phyloP scores from a whole-genome alignment of 2,113 vertebrate species.

The Antennarius striatus region DNA sequence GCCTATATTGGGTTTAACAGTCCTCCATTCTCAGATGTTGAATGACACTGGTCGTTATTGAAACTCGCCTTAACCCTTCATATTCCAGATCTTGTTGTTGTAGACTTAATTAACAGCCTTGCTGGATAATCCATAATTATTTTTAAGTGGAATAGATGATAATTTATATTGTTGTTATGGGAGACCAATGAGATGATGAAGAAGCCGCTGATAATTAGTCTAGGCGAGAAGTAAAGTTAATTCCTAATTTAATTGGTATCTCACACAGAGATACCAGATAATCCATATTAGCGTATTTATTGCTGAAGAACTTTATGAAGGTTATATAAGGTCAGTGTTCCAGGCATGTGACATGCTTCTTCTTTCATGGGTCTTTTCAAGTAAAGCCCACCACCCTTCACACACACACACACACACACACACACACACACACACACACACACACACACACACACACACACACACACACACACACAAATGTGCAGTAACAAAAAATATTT shows the following conservation, averaged over 20 bases:
- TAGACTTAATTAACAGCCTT: slow-evolving; percentile 61
- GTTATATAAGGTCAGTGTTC: slow-evolving; percentile 51
- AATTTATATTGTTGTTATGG: slow-evolving; percentile 51
- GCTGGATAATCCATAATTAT: slow-evolving; percentile 70
- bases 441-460: no score
- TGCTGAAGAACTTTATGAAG: slow-evolving; percentile 37
- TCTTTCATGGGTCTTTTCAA: slow-evolving; percentile 44
- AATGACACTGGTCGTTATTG: slow-evolving; percentile 40
- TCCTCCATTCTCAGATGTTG: slow-evolving; percentile 10
- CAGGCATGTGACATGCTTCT: slow-evolving; percentile 24
- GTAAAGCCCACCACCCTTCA: slow-evolving; percentile 35
- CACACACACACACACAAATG: no score
- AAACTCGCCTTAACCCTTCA: slow-evolving; percentile 34
- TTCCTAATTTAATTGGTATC: slow-evolving; percentile 71
- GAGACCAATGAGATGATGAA: slow-evolving; percentile 52
- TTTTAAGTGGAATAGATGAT: slow-evolving; percentile 61
- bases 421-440: no score
- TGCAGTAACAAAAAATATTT: no score
- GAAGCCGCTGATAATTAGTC: slow-evolving; percentile 53
- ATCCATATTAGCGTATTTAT: slow-evolving; percentile 57
- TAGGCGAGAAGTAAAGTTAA: slow-evolving; percentile 56
- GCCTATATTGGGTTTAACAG: slow-evolving; percentile 27
- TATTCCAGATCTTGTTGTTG: slow-evolving; percentile 48
- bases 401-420: background rate
- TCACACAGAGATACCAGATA: slow-evolving; percentile 45